Percentiles rank a stretch among this genome's conserved stretches.
phyloP scores from a whole-genome alignment of 2,113 vertebrate genomes.

The Crotophaga sulcirostris region DNA sequence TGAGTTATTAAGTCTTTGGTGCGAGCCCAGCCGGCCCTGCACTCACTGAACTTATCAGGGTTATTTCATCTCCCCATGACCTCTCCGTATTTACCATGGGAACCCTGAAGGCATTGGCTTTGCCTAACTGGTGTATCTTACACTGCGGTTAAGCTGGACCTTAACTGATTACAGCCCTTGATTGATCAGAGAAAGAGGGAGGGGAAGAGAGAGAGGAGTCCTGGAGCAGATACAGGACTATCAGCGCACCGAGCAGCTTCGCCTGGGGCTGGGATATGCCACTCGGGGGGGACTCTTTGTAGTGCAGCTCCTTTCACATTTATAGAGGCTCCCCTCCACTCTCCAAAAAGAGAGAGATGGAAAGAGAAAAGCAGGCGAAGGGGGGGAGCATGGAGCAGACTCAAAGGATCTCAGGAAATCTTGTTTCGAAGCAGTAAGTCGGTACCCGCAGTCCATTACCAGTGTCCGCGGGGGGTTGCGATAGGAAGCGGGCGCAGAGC shows the following conservation, averaged over 20 bases:
- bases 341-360: not conserved
- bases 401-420: conserved; percentile 72
- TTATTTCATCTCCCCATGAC: conserved; percentile 32
- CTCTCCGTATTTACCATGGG: not conserved
- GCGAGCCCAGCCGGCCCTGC: not conserved
- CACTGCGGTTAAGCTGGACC: conserved; percentile 85
- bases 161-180: conserved; percentile 82
- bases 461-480: conserved; percentile 59
- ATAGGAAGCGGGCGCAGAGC: conserved; percentile 21
- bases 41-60: not conserved
- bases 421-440: conserved; percentile 72
- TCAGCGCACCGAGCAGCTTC: conserved; percentile 50
- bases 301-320: conserved; percentile 41
- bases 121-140: conserved; percentile 78
- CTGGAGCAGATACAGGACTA: conserved; percentile 14
- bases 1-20: not conserved
- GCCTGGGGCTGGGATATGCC: conserved; percentile 53
- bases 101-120: conserved; percentile 35
- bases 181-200: conserved; percentile 12
- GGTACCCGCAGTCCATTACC: conserved; percentile 60
- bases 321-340: conserved; percentile 21
- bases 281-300: conserved; percentile 40
- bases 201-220: not conserved
- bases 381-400: not conserved
- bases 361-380: not conserved